Evolutionary conservation across 1,140 invertebrate species (phyloP).

Genomic region (Aethina tumida): DNA sequence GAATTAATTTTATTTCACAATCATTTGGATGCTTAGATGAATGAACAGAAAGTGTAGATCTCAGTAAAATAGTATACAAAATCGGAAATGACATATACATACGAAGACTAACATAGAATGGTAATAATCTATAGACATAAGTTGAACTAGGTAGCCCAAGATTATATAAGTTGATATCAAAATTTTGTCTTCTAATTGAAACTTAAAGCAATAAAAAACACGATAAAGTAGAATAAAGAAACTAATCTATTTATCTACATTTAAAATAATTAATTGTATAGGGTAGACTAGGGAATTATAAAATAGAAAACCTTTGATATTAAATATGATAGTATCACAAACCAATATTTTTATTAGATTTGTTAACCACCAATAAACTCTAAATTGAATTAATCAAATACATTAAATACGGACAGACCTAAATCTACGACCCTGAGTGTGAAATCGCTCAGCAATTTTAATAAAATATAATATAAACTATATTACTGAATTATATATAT

Average conservation of each 20-base stretch:
- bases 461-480: conserved; percentile 29
- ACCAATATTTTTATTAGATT: too few species aligned
- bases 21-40: too few species aligned
- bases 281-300: conserved; percentile 20
- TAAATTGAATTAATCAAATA: conserved; percentile 10
- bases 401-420: conserved; percentile 14
- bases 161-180: conserved; percentile 21
- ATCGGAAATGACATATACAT: too few species aligned
- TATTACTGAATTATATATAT: conserved; percentile 27
- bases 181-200: conserved; percentile 37
- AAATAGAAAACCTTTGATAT: too few species aligned
- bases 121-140: too few species aligned
- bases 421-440: conserved; percentile 32
- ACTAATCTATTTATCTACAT: conserved; percentile 32
- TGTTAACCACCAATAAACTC: too few species aligned
- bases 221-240: conserved; percentile 30
- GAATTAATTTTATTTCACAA: too few species aligned
- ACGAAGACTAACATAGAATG: too few species aligned
- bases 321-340: too few species aligned
- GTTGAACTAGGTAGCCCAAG: too few species aligned
- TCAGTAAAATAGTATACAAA: too few species aligned
- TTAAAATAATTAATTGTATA: conserved; percentile 20
- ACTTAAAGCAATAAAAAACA: conserved; percentile 38
- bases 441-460: conserved; percentile 34
- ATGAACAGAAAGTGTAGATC: too few species aligned